Evolutionary conservation across 2,888 invertebrate genomes (phyloP).

Genomic region (Enoplolaimus lenunculus): DNA sequence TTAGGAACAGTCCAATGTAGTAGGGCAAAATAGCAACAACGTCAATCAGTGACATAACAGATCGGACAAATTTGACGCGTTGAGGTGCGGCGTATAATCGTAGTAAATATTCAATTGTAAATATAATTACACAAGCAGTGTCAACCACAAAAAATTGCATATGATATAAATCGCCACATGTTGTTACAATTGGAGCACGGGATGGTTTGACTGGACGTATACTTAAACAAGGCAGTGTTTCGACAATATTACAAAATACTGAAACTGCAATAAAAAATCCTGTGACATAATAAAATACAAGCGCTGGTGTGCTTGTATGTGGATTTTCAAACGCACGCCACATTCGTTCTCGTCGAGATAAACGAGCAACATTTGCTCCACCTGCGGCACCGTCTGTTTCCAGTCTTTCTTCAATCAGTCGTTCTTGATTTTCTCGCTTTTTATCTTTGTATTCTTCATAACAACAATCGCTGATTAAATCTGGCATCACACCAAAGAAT

Average conservation of each 20-base stretch:
- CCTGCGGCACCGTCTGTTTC: background rate
- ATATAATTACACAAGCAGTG: conserved; percentile 99
- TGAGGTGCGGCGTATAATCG: conserved; percentile 90
- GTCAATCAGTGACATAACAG: conserved; percentile 98
- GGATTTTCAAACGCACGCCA: conserved; percentile 99
- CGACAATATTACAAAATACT: conserved; percentile 96
- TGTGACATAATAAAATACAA: conserved; percentile 98
- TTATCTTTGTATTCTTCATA: conserved; percentile 98
- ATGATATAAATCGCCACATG: conserved; percentile 94
- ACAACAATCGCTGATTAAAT: conserved; percentile 95
- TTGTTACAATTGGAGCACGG: conserved; percentile 37
- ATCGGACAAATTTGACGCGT: conserved; percentile 87
- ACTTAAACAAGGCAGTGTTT: conserved; percentile 77
- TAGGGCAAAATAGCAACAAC: conserved; percentile 98
- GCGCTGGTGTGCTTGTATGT: conserved; percentile 92
- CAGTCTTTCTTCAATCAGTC: conserved; percentile 61
- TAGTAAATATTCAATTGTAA: conserved; percentile 90
- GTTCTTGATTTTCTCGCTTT: conserved; percentile 93
- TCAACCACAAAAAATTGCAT: conserved; percentile 69
- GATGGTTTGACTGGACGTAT: background rate
- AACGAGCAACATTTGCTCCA: background rate
- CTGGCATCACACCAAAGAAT: conserved; percentile 93
- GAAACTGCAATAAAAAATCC: conserved; percentile 99
- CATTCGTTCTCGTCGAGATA: conserved; percentile 65
- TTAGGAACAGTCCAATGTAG: conserved; percentile 67